Evolutionary conservation across 2,113 vertebrate genomes (phyloP), one percentile per base, ranked within the genome.

Genomic region (Tragelaphus scriptus): DNA sequence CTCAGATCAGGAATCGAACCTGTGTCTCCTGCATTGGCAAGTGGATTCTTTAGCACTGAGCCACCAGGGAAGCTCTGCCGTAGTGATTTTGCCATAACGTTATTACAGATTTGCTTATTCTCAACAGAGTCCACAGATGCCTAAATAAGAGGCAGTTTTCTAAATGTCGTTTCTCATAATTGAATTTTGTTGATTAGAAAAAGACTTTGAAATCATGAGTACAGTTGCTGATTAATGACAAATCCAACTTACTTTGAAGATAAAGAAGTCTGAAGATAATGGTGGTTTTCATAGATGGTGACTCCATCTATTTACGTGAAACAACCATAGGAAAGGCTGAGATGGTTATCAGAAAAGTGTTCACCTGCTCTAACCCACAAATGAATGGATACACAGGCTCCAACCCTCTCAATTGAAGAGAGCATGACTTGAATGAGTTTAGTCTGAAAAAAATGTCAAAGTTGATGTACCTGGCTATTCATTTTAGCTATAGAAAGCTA

Each of bases 121-220:
- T 77, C 58, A 68, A 25, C 58, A 87, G 36, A 95, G 56, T 79
- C 75, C 44, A 79, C 8, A 85, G 90, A 8, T 95, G 23, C 19
- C 44, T 56, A 55, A 68, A 68, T 55, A 30, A 96, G 80, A 95
- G 81, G 75, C 47, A 93, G 0, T 97, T 93, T 79, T 79, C 75
- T 91, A 47, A 4, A 58, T 15, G 47, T 56, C 82, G 71, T 91
- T 88, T 95, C 93, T 95, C 28, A 59, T 82, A 71, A 82, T 32
- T 90, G 12, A 84, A 40, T 95, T 92, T 93, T 85, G 63, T 81
- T 88, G 77, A 28, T 85, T 93, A 84, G 91, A 26, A 51, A 95
- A 84, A 93, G 40, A 59, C 40, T 75, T 90, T 84, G 61, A 84
- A 71, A 51, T 90, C 36, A 55, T 86, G 71, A 82, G 28, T 86